Base-by-base conservation (phyloP, 2,113 vertebrate species). In the Sinosuthora webbiana region DNA sequence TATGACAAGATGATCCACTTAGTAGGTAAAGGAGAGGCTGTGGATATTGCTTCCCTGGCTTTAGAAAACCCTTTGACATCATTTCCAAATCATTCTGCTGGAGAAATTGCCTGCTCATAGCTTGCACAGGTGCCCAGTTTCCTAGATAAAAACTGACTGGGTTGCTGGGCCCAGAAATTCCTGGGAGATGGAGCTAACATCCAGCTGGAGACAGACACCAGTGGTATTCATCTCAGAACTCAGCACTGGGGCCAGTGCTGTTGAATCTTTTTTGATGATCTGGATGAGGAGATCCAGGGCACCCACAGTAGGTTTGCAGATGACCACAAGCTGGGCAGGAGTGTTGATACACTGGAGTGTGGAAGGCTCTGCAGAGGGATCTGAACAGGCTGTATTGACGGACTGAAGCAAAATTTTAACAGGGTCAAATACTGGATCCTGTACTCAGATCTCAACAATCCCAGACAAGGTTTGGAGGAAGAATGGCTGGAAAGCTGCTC, bases 191-290 rank as follows among this genome's bases (percentile, higher is more conserved):
- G 44, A 39, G 23, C 10, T 39, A 16, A 16, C 7, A 39, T 39
- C 52, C 15, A 33, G 6, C 23, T 33, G 7, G 31, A 50, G 15
- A 37, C 0, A 0, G 44, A 24, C 33, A 30, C 8, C 19, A 19
- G 2, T 7, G 15, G 10, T 24, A 28, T 10, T 65, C 19, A 25
- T 15, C 12, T 49, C 13, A 59, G 60, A 16, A 16, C 23, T 52
- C 37, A 44, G 27, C 28, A 13, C 3, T 19, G 13, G 22, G 4
- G 4, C 28, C 37, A 52, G 19, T 44, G 15, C 52, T 59, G 44
- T 21, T 30, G 39, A n/a, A 28, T 45, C 5, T 14, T 11, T 44
- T 50, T 30, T 11, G 8, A 52, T 52, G 6, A n/a, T 30, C 15
- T 30, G 19, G 12, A 33, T 28, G 19, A 44, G 44, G 12, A 21